Evolutionary conservation across 2,888 invertebrate genomes (phyloP).

Genomic region (Elysia crispata): DNA sequence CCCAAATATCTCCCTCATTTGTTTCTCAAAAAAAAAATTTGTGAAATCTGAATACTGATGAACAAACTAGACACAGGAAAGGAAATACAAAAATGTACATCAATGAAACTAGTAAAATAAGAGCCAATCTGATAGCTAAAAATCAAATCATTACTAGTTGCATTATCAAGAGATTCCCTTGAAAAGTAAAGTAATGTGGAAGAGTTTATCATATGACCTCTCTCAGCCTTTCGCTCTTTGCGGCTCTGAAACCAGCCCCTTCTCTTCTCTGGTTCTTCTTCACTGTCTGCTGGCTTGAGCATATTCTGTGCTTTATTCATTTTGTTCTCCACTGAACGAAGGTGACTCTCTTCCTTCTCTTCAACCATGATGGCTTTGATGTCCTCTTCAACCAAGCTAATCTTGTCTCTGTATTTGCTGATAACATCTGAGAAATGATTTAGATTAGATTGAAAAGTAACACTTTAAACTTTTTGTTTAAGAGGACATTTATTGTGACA

Average conservation of each 20-base stretch:
- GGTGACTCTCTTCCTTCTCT: conserved; percentile 88
- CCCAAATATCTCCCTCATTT: too few species aligned
- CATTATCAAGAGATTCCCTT: too few species aligned
- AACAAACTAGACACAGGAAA: background rate
- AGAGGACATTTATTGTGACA: background rate
- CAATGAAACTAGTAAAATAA: background rate
- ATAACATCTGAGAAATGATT: conserved; percentile 84
- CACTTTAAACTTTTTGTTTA: background rate
- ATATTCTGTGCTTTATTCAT: conserved; percentile 85
- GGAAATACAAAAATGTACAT: background rate
- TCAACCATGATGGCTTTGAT: conserved; percentile 87
- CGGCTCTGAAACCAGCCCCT: conserved; percentile 90
- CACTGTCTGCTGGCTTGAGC: conserved; percentile 78
- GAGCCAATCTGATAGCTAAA: background rate
- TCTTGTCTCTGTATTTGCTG: conserved; percentile 88
- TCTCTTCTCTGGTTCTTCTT: conserved; percentile 79
- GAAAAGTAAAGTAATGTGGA: background rate
- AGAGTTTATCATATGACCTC: conserved; percentile 33
- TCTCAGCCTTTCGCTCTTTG: conserved; percentile 47
- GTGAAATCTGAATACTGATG: too few species aligned
- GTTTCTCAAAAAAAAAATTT: too few species aligned
- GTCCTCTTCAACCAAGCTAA: conserved; percentile 87
- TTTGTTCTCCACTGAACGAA: conserved; percentile 91
- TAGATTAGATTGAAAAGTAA: background rate
- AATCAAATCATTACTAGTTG: background rate